Percentiles rank a stretch among this genome's conserved stretches.
These are phyloP conservation scores for Aradus depressus DNA, from an alignment of 2,888 invertebrate species.

Conservation along the genomic window DNA sequence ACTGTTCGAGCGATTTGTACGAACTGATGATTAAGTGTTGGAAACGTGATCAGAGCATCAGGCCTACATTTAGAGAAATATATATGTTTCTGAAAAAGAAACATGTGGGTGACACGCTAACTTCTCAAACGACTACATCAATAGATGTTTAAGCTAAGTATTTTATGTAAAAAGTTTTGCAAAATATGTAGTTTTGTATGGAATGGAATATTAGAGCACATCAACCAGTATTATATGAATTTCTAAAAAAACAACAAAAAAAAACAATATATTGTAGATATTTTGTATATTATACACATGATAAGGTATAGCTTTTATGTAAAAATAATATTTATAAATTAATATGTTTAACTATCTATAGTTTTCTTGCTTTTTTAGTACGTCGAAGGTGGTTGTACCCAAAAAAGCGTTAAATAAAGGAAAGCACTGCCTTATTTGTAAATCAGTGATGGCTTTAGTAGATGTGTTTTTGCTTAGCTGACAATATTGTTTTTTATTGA, in stretches of 20 bases:
- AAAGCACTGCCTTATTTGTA: too few relatives aligned
- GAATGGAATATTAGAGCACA: too few relatives aligned
- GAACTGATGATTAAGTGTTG: slow-evolving; percentile 61
- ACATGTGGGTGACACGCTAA: slow-evolving; percentile 40
- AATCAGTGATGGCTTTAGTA: too few relatives aligned
- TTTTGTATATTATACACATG: background rate
- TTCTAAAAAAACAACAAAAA: background rate
- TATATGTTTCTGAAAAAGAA: slow-evolving; percentile 55
- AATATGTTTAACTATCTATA: too few relatives aligned
- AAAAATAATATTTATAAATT: too few relatives aligned
- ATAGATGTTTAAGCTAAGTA: slow-evolving; percentile 21
- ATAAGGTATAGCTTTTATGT: too few relatives aligned
- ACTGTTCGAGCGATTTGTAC: slow-evolving; percentile 65
- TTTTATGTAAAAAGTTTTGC: background rate
- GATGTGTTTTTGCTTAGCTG: too few relatives aligned
- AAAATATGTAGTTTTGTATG: background rate
- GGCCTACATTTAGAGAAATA: slow-evolving; percentile 55
- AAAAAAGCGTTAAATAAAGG: too few relatives aligned
- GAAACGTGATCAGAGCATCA: slow-evolving; percentile 46
- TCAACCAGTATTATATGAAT: slow-evolving; percentile 11
- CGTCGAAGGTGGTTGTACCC: too few relatives aligned
- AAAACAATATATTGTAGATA: background rate
- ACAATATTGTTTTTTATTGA: too few relatives aligned
- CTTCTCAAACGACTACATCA: slow-evolving; percentile 15
- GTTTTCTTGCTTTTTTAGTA: too few relatives aligned